Percentiles rank a stretch among this genome's conserved stretches.
Conservation (phyloP, 2,888 invertebrate genomes). For the Junonia oenone region DNA sequence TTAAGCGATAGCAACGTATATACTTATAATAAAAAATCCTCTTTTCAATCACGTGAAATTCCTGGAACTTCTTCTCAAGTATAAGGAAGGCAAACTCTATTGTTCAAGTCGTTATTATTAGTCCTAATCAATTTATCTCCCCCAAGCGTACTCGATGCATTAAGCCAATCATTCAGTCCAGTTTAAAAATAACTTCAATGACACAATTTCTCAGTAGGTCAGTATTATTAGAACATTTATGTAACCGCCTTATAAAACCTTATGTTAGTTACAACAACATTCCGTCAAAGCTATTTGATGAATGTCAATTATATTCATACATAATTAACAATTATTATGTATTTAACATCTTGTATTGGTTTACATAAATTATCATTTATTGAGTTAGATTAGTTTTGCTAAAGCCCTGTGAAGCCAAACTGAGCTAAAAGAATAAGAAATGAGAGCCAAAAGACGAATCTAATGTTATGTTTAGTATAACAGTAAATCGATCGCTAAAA, state of each 20-base stretch:
- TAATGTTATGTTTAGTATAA: not conserved
- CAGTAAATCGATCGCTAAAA: not conserved
- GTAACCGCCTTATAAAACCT: conserved; percentile 5
- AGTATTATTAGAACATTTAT: conserved; percentile 19
- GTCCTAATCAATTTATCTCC: conserved; percentile 27
- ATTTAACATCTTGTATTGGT: not conserved
- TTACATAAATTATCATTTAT: conserved; percentile 6
- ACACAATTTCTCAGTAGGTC: conserved; percentile 27
- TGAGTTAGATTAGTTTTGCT: conserved; percentile 1
- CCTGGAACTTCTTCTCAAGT: not conserved
- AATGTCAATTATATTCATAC: conserved; percentile 6
- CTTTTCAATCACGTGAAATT: conserved; percentile 7
- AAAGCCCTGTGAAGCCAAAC: too few relatives aligned
- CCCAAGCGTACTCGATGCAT: conserved; percentile 25
- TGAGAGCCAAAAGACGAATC: too few relatives aligned
- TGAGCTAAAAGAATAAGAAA: too few relatives aligned
- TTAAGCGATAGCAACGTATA: not conserved
- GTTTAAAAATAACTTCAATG: conserved; percentile 31
- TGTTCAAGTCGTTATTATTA: conserved; percentile 22
- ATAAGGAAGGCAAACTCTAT: conserved; percentile 12
- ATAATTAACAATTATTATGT: not conserved
- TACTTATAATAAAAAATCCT: not conserved
- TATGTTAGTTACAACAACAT: conserved; percentile 5
- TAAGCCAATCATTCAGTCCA: conserved; percentile 18
- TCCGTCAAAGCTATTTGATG: conserved; percentile 5